Base-by-base conservation (phyloP, 1,140 invertebrate genomes). In the Drosophila burlai region DNA sequence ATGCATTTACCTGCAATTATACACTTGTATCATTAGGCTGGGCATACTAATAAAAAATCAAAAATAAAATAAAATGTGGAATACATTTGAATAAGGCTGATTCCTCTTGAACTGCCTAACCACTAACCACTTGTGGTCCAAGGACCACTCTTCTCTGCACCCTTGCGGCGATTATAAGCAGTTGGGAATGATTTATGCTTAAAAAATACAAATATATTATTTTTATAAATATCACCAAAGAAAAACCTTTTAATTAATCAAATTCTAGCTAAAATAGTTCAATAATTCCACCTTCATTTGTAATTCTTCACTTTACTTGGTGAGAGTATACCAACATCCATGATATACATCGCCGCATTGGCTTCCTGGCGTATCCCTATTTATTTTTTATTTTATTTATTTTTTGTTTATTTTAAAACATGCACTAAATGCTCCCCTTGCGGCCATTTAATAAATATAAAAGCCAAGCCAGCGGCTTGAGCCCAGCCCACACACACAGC, bases 361-460 rank as follows among this genome's bases (percentile, higher is more conserved):
- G 45, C 11, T 55, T 66, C 40, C 61, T 2, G 21, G 4, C 4
- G n/a, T 24, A 40, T n/a, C 15, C 36, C 36, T 36, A 21, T 7
- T 24, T 52, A 29, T 55, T 40, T 26, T 55, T 9, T 16, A 16
- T 3, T 58, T 66, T 50, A 13, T 38, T 36, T 36, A 34, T 8
- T n/a, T 55, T 59, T 38, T 69, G 58, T 78, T 78, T 75, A 43
- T 78, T 62, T 77, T 78, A 75, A 87, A 89, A 89, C 85, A 89
- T 79, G 81, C 81, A 80, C 81, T 90, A 90, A 89, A 89, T 89
- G 84, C 68, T 89, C 74, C 84, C 84, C 85, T 79, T 84, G 84
- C 78, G 84, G 85, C 84, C 72, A 90, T 89, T 89, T 81, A 81
- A 89, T 89, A 89, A 79, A 79, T 79, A 89, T 90, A 90, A 89